Evolutionary conservation across 2,797 vertebrate species (phyloP), one percentile per base, ranked within the genome.

Genomic region (Sylvilagus floridanus): DNA sequence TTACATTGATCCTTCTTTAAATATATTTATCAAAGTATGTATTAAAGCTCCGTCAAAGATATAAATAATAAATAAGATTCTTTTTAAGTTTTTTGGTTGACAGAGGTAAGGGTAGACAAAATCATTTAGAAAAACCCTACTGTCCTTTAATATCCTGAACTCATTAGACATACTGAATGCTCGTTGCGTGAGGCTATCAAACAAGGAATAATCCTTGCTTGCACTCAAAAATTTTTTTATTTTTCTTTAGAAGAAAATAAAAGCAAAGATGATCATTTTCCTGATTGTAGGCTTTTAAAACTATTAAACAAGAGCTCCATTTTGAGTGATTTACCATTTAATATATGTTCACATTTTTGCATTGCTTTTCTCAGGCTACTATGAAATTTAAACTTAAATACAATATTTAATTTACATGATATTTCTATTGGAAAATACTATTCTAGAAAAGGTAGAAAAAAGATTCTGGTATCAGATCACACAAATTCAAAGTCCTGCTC

Each of bases 1-100:
- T 76, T 11, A 81, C 92, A 94, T 85, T 75, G 21, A n/a, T 24
- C 69, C 7, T 92, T 79, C 26, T 77, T 88, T 50, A 17, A 57
- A 47, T 81, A 19, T 54, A 42, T 73, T 88, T 50, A 65, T 42
- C 63, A 83, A 96, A 79, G 73, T 78, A 52, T 24, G 77, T 5
- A 60, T 66, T 73, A 78, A 90, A 77, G 2, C 65, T 85, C 82
- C 86, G 35, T 26, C 5, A 73, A 86, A 85, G 12, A 69, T 88
- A 88, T 79, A 68, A 65, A 75, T 35, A 13, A 37, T 47, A 82
- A 57, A 86, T 82, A 60, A 72, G 52, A 78, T 52, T 66, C 3
- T 68, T 96, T 96, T 89, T 47, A 35, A 30, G 84, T 12, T 26
- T 54, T 78, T 93, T 87, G 84, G 1, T 84, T 94, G 77, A 63